phyloP scores from a whole-genome alignment of 2,113 vertebrate species.

The Hemichromis elongatus region DNA sequence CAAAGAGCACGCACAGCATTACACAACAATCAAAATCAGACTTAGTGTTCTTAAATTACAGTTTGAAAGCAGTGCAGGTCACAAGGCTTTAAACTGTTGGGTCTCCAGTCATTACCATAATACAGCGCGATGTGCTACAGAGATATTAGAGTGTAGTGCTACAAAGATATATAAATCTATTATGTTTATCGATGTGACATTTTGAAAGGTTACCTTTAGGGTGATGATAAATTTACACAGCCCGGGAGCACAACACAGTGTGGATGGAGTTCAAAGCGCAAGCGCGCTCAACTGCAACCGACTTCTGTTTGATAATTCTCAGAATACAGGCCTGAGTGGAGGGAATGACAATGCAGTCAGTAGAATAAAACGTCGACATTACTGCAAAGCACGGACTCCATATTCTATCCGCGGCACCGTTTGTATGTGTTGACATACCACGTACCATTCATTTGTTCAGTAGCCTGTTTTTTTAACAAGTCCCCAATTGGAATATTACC shows the following conservation, averaged over 20 bases:
- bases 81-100: neutral
- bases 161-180: constrained; percentile 25
- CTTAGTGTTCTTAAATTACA: neutral
- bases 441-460: neutral
- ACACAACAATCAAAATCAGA: neutral
- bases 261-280: neutral
- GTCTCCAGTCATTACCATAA: neutral
- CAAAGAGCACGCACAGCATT: neutral
- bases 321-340: neutral
- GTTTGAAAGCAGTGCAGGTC: neutral
- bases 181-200: constrained; percentile 24
- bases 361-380: neutral
- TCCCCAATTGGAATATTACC: neutral
- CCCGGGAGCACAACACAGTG: neutral
- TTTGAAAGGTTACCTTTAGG: constrained; percentile 57
- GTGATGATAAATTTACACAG: constrained; percentile 29
- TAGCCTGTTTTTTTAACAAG: neutral
- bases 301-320: neutral
- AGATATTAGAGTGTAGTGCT: neutral
- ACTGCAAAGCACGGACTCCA: neutral
- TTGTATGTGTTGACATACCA: neutral
- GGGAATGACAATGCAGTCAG: neutral
- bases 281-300: neutral
- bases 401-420: neutral
- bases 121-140: neutral